Percentiles rank a stretch among this genome's conserved stretches.
phyloP scores from a whole-genome alignment of 2,113 vertebrate species.

The Onychorhynchus coronatus region DNA sequence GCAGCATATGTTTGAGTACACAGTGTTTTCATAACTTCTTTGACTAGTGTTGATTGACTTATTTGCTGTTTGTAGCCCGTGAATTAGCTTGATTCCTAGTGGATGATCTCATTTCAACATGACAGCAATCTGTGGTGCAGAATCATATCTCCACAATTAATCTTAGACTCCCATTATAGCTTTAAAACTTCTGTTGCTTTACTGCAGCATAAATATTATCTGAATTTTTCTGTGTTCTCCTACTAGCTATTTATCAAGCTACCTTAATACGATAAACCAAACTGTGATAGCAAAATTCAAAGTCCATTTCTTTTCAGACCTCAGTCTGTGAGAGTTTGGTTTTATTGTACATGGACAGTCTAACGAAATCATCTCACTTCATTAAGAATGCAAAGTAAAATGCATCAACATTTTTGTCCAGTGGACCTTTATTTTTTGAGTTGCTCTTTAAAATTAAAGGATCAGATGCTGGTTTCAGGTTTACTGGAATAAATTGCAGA shows the following conservation, averaged over 20 bases:
- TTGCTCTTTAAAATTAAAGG: not conserved
- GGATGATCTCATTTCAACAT: conserved; percentile 8
- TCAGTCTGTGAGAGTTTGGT: not conserved
- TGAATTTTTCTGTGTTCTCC: not conserved
- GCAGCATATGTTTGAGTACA: conserved; percentile 29
- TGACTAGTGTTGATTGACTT: conserved; percentile 45
- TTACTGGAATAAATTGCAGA: not conserved
- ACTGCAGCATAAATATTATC: not conserved
- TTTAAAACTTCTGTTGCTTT: not conserved
- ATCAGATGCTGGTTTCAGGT: not conserved
- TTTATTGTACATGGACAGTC: not conserved
- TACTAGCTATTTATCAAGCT: not conserved
- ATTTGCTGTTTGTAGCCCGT: not conserved
- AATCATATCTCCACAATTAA: not conserved
- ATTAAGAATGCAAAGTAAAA: not conserved
- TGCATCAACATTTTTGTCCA: not conserved
- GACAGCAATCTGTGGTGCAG: conserved; percentile 33
- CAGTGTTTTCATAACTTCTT: conserved; percentile 31
- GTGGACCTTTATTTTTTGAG: not conserved
- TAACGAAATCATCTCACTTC: not conserved
- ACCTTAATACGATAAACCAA: not conserved
- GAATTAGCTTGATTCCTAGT: not conserved
- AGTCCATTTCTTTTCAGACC: not conserved
- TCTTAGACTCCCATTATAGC: not conserved
- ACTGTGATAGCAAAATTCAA: not conserved